These are phyloP conservation scores for Spongilla lacustris DNA, from an alignment of 37 sponge, comb jelly and placozoan genomes.

Conservation along the genomic window DNA sequence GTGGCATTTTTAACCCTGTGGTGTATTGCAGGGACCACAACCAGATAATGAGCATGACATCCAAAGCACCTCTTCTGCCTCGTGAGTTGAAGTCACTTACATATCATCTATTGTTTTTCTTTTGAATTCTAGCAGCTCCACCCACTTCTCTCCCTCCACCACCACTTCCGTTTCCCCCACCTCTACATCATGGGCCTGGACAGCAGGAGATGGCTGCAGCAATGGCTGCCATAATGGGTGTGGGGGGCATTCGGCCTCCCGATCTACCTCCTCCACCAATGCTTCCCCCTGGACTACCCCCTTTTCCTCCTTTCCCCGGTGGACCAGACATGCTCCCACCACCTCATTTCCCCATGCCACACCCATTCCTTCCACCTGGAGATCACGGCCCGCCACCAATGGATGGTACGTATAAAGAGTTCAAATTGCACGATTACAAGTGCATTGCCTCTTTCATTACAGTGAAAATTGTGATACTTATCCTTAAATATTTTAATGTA, in stretches of 20 bases:
- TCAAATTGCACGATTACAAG: too few species aligned
- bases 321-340: conserved; percentile 24
- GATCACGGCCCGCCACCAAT: conserved; percentile 17
- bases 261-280: not conserved
- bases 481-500: too few species aligned
- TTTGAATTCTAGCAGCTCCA: not conserved
- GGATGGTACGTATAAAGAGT: not conserved
- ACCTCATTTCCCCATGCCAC: not conserved
- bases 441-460: too few species aligned
- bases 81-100: conserved; percentile 8
- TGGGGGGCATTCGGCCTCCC: conserved; percentile 32
- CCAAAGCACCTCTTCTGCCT: conserved; percentile 52
- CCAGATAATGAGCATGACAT: conserved; percentile 5
- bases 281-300: not conserved
- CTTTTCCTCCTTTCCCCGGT: not conserved
- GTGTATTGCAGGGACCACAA: conserved; percentile 23
- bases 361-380: conserved; percentile 46
- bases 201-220: conserved; percentile 32
- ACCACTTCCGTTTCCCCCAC: conserved; percentile 44
- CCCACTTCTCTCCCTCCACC: conserved; percentile 29
- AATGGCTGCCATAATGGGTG: conserved; percentile 49
- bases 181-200: conserved; percentile 28
- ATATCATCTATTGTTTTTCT: not conserved
- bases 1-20: not conserved
- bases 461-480: too few species aligned